Evolutionary conservation across 2,797 vertebrate species (phyloP).

Genomic region (Buphagus erythrorhynchus): DNA sequence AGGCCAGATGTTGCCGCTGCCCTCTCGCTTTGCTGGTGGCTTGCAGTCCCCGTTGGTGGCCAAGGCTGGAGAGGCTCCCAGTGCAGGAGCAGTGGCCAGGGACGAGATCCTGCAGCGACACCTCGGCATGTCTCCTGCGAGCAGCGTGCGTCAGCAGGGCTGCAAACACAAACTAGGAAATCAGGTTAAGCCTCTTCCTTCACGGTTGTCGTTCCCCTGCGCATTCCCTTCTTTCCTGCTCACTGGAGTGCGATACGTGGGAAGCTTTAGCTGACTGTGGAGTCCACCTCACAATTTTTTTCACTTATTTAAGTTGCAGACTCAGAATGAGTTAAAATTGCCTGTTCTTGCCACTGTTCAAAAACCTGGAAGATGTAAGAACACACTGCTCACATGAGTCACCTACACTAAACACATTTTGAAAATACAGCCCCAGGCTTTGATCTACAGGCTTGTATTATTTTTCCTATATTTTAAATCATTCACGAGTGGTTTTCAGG

Average conservation of each 20-base stretch:
- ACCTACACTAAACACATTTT: not conserved
- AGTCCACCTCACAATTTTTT: not conserved
- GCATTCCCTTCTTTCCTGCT: constrained; percentile 12
- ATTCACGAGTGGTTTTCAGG: constrained; percentile 52
- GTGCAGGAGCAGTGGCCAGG: fast-evolving
- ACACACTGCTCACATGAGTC: not conserved
- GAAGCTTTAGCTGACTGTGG: constrained; percentile 31
- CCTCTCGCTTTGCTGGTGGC: fast-evolving
- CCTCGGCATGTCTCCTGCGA: not conserved
- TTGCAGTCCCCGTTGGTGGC: fast-evolving
- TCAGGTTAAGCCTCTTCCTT: constrained; percentile 67
- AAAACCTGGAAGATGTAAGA: not conserved
- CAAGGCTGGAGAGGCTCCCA: not conserved
- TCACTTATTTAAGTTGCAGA: constrained; percentile 1
- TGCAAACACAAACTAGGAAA: constrained; percentile 62
- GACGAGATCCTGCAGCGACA: not conserved
- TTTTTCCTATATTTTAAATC: constrained; percentile 52
- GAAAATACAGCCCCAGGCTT: constrained; percentile 34
- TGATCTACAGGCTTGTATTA: constrained; percentile 23
- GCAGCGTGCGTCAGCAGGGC: constrained; percentile 24
- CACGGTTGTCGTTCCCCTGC: constrained; percentile 1
- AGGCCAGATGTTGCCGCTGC: not conserved
- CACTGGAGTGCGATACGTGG: not conserved
- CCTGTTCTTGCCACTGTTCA: not conserved
- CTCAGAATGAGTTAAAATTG: constrained; percentile 38